phyloP scores from a whole-genome alignment of 2,797 vertebrate species.

The Myotis planiceps region DNA sequence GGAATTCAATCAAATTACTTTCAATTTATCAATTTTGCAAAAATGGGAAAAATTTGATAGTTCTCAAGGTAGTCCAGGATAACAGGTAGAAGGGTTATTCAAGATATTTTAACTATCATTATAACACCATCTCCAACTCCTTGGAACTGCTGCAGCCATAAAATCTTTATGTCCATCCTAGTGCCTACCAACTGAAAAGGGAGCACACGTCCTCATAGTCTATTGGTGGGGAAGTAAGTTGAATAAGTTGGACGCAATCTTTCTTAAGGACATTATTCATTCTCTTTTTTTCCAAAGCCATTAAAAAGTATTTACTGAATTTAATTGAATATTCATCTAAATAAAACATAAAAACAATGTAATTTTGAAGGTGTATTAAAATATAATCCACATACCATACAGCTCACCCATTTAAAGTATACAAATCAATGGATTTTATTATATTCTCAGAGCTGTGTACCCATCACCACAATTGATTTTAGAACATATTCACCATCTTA shows the following conservation, averaged over 20 bases:
- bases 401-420: not conserved
- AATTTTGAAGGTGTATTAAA: not conserved
- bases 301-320: not conserved
- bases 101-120: not conserved
- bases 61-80: not conserved
- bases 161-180: not conserved
- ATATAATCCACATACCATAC: not conserved
- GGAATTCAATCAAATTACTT: not conserved
- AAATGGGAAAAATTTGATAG: not conserved
- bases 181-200: too few relatives aligned
- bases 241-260: not conserved
- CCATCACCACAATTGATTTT: not conserved
- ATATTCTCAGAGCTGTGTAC: not conserved
- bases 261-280: not conserved
- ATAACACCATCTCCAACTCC: not conserved
- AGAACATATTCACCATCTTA: not conserved
- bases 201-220: rapidly evolving
- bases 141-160: not conserved
- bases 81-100: not conserved
- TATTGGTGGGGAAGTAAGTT: not conserved
- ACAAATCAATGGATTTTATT: not conserved
- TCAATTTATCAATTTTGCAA: not conserved
- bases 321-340: not conserved
- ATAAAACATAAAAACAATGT: not conserved
- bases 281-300: not conserved